phyloP scores from a whole-genome alignment of 2,797 vertebrate species.

The Schizothorax lantsangensis region DNA sequence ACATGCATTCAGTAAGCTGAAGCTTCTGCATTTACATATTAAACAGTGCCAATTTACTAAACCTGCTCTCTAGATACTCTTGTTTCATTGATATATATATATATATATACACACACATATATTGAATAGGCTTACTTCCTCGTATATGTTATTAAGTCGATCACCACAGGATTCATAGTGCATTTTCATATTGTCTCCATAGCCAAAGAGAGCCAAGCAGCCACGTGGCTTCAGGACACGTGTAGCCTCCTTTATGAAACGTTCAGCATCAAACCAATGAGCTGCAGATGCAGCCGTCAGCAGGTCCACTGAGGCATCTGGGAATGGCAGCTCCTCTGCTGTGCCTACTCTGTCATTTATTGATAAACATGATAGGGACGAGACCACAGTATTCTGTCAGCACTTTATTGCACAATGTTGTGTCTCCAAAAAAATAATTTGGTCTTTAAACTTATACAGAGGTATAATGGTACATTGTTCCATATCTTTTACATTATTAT shows the following conservation, averaged over 20 bases:
- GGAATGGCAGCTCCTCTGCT: constrained; percentile 75
- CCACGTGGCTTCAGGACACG: constrained; percentile 76
- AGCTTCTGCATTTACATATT: too few species aligned
- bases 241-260: constrained; percentile 72
- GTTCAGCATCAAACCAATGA: constrained; percentile 75
- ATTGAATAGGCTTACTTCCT: constrained; percentile 64
- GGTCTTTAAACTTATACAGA: background rate
- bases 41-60: too few species aligned
- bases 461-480: background rate
- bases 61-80: too few species aligned
- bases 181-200: constrained; percentile 54
- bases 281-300: constrained; percentile 74
- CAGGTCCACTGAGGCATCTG: constrained; percentile 75
- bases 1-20: background rate
- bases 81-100: too few species aligned
- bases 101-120: too few species aligned
- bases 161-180: constrained; percentile 69
- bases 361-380: background rate
- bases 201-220: constrained; percentile 75
- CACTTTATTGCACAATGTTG: background rate
- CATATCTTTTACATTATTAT: background rate
- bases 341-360: constrained; percentile 65
- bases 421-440: background rate
- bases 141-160: constrained; percentile 65
- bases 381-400: background rate